A percentile compares a stretch with the other conserved stretches of the same genome.
phyloP scores from a whole-genome alignment of 1,140 invertebrate species.

The Drosophila miranda region DNA sequence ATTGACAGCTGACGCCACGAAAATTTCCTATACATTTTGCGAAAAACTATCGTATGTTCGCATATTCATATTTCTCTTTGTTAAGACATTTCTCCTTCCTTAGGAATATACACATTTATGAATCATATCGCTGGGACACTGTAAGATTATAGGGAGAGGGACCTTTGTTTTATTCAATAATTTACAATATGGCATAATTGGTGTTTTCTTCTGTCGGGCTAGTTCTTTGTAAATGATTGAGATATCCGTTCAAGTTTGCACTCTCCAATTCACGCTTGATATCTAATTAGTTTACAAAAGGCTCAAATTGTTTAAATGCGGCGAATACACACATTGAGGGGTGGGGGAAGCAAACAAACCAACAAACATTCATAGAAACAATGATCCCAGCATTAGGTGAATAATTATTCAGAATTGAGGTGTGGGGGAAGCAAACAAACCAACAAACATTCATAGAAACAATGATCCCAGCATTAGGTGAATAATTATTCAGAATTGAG shows the following conservation, averaged over 20 bases:
- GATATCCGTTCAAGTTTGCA: slow-evolving; percentile 46
- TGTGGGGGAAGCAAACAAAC: no score
- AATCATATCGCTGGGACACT: no score
- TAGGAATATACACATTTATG: no score
- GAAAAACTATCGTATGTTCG: no score
- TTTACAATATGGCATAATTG: slow-evolving; percentile 24
- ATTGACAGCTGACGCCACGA: slow-evolving; percentile 12
- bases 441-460: slow-evolving; percentile 1
- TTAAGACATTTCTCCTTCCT: no score
- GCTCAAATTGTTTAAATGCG: slow-evolving; percentile 10
- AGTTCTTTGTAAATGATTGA: slow-evolving; percentile 8
- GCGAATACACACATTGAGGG: slow-evolving; percentile 9
- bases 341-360: background rate
- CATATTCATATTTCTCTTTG: no score
- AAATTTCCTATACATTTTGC: no score
- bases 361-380: background rate
- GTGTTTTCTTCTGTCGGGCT: background rate
- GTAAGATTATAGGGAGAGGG: slow-evolving; percentile 1
- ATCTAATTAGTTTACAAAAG: slow-evolving; percentile 53
- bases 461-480: background rate
- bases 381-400: slow-evolving; percentile 10
- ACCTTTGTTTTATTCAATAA: slow-evolving; percentile 23
- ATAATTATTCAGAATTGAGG: no score
- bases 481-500: slow-evolving; percentile 20
- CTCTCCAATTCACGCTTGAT: slow-evolving; percentile 57